These are phyloP conservation scores for Macroglossus sobrinus DNA, from an alignment of 2,113 vertebrate species.

Conservation along the genomic window DNA sequence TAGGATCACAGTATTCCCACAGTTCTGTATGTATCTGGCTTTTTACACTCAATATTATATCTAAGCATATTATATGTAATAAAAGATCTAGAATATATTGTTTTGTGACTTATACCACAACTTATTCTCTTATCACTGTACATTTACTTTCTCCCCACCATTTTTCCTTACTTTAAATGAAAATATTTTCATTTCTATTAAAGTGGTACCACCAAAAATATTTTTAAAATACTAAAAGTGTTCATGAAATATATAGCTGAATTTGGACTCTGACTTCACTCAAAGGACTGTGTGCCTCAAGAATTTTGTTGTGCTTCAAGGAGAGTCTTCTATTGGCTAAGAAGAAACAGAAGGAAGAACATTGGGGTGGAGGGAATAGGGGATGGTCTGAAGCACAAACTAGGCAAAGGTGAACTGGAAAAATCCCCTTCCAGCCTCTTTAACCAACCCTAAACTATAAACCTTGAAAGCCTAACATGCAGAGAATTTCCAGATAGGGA, in stretches of 20 bases:
- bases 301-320: background rate
- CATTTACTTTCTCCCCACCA: background rate
- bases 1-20: background rate
- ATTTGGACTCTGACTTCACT: constrained; percentile 5
- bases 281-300: background rate
- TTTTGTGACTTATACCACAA: background rate
- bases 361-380: background rate
- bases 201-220: background rate
- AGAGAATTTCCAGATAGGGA: background rate
- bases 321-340: background rate
- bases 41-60: background rate
- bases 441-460: background rate
- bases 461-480: background rate
- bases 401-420: background rate
- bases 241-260: background rate
- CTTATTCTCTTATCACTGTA: background rate
- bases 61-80: background rate
- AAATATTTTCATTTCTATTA: background rate
- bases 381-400: background rate
- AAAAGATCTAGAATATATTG: background rate
- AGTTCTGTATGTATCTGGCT: background rate
- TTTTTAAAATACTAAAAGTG: background rate
- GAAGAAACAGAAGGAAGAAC: background rate
- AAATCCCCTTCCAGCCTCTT: background rate
- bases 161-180: constrained; percentile 1